A percentile compares a stretch with the other conserved stretches of the same genome.
phyloP scores from a whole-genome alignment of 1,140 invertebrate genomes.

The Fopius arisanus region DNA sequence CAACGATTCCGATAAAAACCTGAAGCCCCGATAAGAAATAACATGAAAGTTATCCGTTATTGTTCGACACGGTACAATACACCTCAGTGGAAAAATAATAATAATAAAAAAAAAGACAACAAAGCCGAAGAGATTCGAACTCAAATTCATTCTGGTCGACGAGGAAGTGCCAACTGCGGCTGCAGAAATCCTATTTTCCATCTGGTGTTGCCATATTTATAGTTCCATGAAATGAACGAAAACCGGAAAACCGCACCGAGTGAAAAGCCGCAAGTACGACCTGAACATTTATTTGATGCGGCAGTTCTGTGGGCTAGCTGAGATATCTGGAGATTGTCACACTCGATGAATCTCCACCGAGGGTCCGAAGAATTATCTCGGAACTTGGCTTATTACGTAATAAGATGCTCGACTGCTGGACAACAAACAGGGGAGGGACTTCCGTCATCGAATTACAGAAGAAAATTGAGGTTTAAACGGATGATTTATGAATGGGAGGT shows the following conservation, averaged over 20 bases:
- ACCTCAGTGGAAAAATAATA: neutral
- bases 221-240: constrained; percentile 32
- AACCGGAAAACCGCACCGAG: constrained; percentile 24
- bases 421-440: constrained; percentile 37
- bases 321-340: constrained; percentile 41
- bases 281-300: constrained; percentile 34
- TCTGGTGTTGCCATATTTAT: neutral
- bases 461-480: neutral
- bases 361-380: neutral
- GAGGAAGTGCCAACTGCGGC: constrained; percentile 34
- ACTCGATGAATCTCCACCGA: neutral
- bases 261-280: constrained; percentile 33
- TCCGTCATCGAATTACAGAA: constrained; percentile 33
- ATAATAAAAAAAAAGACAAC: neutral
- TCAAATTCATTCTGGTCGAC: neutral
- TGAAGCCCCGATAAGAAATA: neutral
- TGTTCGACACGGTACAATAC: neutral
- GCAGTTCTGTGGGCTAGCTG: neutral
- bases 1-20: neutral
- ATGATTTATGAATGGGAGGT: constrained; percentile 42
- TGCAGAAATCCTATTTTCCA: constrained; percentile 35
- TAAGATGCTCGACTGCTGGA: constrained; percentile 8
- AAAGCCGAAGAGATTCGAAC: neutral
- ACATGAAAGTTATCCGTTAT: neutral
- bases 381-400: neutral